Base-by-base conservation (phyloP, 2,797 vertebrate genomes). In the Astyanax mexicanus region DNA sequence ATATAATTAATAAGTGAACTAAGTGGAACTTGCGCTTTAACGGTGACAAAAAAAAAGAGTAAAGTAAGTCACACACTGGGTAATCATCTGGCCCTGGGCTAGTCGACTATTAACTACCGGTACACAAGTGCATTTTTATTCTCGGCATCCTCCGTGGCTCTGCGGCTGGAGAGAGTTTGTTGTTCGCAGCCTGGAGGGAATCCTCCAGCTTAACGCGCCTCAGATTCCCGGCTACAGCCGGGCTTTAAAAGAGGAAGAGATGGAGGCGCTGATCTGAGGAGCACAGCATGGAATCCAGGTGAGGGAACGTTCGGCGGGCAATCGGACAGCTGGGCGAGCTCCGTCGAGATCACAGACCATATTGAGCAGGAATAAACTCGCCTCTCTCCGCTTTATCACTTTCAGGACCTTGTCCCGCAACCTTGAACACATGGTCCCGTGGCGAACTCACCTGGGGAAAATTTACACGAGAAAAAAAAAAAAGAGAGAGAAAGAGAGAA, bases 381-480 rank as follows among this genome's bases (percentile, higher is more conserved):
- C 71, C 71, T 81, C 81, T 79, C 74, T 62, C 75, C 71, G 81
- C 83, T 86, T 86, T 84, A 85, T 86, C 86, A 86, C 85, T 86
- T 86, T 85, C 85, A 86, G 83, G 86, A 85, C 86, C 85, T 84
- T 83, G 84, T 86, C 80, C 86, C 82, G 64, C 84, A 88, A 88
- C 86, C 86, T 88, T 86, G 84, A 86, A 85, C 83, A 84, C 72
- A 78, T 75, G 82, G 79, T 85, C 85, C 85, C 80, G 68, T 54
- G 76, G 81, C 73, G 40, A 86, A 86, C 58, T 81, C 81, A 83
- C 81, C 75, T 82, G 83, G 81, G 83, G 77, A 76, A 84, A 74
- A 85, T 85, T 84, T 82, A 57, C 65, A 72, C 52, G 15, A 60
- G 25, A 60, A 52, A 69, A 69, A 74, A 77, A 52, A 61, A 55